Evolutionary conservation across 1,140 invertebrate genomes (phyloP).

Genomic region (Coboldia fuscipes): DNA sequence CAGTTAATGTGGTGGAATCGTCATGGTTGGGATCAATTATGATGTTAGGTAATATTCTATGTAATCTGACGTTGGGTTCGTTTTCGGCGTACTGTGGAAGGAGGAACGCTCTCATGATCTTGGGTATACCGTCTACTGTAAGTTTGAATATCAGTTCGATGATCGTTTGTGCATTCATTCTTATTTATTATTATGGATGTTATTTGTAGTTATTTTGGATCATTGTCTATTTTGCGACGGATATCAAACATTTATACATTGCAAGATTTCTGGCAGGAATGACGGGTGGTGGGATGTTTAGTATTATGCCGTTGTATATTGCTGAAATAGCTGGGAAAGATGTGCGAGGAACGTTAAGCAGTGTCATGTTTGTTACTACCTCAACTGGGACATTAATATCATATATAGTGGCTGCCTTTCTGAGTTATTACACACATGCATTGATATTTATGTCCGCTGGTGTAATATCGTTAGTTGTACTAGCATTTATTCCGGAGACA

Average conservation of each 20-base stretch:
- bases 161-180: no score
- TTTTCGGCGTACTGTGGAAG: conserved; percentile 20
- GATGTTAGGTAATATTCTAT: conserved; percentile 13
- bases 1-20: conserved; percentile 10
- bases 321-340: conserved; percentile 22
- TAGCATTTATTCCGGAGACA: no score
- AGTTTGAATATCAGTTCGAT: conserved; percentile 4
- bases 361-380: no score
- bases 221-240: conserved; percentile 17
- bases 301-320: conserved; percentile 21
- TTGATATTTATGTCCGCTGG: no score
- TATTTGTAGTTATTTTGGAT: conserved; percentile 14
- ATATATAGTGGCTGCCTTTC: no score
- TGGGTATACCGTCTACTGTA: conserved; percentile 18
- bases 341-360: no score
- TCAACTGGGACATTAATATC: no score
- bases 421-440: no score
- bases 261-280: conserved; percentile 22
- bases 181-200: no score
- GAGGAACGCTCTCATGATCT: conserved; percentile 20
- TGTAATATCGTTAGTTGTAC: no score
- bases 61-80: conserved; percentile 16
- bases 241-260: conserved; percentile 16
- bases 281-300: conserved; percentile 18
- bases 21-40: conserved; percentile 19